These are phyloP conservation scores for Hippocampus comes DNA, from an alignment of 2,113 vertebrate genomes.

Conservation along the genomic window DNA sequence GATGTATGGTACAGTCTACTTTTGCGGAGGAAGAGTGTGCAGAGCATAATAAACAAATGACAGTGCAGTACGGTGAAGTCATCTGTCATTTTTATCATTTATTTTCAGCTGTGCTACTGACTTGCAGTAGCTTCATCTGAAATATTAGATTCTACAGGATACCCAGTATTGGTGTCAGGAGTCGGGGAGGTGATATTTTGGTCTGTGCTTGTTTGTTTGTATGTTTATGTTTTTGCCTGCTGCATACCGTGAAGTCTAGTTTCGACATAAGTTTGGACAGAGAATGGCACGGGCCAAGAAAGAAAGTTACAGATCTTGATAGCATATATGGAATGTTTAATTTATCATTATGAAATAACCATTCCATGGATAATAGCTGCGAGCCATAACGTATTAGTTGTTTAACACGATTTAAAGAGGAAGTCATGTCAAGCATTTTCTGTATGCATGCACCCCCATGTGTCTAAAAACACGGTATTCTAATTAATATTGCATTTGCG, in stretches of 20 bases:
- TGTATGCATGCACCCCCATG: too few species aligned
- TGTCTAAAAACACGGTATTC: too few species aligned
- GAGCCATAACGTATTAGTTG: neutral
- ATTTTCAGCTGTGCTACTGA: slow-evolving; percentile 15
- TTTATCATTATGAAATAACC: neutral
- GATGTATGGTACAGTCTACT: slow-evolving; percentile 50
- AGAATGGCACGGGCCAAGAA: neutral
- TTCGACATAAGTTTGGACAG: neutral
- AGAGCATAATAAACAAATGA: slow-evolving; percentile 36
- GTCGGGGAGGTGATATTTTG: neutral
- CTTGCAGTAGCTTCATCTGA: neutral
- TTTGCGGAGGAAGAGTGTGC: slow-evolving; percentile 7
- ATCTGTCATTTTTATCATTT: slow-evolving; percentile 11
- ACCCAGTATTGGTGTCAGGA: neutral
- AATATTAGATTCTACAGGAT: neutral
- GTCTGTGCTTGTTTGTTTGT: neutral
- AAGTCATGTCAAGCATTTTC: too few species aligned
- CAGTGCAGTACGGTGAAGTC: slow-evolving; percentile 19
- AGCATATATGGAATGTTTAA: neutral
- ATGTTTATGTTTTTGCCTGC: neutral
- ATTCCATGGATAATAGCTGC: neutral
- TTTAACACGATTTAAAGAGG: neutral
- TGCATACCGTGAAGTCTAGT: neutral
- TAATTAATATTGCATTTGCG: too few species aligned
- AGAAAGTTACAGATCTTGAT: neutral